These are phyloP conservation scores for Echiichthys vipera DNA, from an alignment of 2,797 vertebrate genomes.

Conservation along the genomic window DNA sequence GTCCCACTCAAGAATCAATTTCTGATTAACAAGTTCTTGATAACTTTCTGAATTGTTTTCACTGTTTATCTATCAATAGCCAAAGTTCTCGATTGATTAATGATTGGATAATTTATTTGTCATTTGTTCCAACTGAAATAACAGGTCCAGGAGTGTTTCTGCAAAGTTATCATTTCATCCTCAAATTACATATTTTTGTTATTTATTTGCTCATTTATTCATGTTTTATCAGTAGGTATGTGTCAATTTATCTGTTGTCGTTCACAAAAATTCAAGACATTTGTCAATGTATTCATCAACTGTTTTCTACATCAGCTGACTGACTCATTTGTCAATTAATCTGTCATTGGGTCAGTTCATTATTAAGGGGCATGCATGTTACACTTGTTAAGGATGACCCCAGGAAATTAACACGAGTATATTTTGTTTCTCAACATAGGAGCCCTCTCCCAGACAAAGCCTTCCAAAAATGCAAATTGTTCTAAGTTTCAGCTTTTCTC, in stretches of 20 bases:
- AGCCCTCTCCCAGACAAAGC: conserved; percentile 24
- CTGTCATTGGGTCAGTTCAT: not conserved
- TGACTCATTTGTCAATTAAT: not conserved
- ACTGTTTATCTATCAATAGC: no score
- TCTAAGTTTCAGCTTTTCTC: conserved; percentile 19
- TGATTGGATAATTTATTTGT: no score
- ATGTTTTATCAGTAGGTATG: not conserved
- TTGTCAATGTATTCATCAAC: not conserved
- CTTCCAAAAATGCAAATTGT: conserved; percentile 39
- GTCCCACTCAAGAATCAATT: not conserved
- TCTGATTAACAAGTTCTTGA: no score
- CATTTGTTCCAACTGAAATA: no score
- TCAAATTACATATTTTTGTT: not conserved
- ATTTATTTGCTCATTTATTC: not conserved
- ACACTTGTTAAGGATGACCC: not conserved
- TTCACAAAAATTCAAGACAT: not conserved
- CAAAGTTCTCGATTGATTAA: no score
- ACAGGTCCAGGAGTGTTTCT: no score
- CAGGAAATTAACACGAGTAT: conserved; percentile 2
- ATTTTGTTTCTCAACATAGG: conserved; percentile 49
- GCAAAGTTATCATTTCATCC: not conserved
- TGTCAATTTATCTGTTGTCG: not conserved
- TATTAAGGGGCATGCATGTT: not conserved
- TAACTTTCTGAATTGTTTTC: no score
- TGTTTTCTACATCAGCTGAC: no score